These are phyloP conservation scores for Limonius californicus DNA, from an alignment of 1,140 invertebrate genomes.

Conservation along the genomic window DNA sequence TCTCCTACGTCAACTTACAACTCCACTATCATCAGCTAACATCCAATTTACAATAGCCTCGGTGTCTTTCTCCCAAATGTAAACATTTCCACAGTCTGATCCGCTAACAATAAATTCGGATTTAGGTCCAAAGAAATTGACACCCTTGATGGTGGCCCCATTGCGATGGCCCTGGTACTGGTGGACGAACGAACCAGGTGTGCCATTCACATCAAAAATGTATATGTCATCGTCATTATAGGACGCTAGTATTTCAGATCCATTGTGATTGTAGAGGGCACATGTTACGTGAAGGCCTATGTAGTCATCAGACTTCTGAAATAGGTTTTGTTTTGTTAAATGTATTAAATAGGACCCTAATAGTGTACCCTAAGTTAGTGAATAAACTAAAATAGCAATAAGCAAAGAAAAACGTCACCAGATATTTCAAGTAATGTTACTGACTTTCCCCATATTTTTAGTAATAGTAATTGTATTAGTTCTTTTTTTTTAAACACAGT, in stretches of 20 bases:
- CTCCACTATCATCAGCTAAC: conserved; percentile 78
- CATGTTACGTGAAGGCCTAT: conserved; percentile 69
- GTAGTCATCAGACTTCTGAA: conserved; percentile 9
- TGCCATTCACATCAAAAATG: conserved; percentile 69
- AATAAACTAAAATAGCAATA: background rate
- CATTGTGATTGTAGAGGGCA: conserved; percentile 88
- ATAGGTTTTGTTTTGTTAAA: no score
- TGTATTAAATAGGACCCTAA: no score
- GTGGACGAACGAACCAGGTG: conserved; percentile 52
- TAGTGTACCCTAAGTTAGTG: background rate
- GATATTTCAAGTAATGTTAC: no score
- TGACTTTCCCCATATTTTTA: no score
- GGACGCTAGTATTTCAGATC: conserved; percentile 83
- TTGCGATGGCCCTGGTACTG: conserved; percentile 78
- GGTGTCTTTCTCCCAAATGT: conserved; percentile 88
- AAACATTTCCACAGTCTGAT: conserved; percentile 93
- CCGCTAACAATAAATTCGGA: conserved; percentile 91
- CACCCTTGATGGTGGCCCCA: conserved; percentile 83
- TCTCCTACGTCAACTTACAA: conserved; percentile 77
- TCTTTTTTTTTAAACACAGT: no score
- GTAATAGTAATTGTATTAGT: no score
- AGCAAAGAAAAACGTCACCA: background rate
- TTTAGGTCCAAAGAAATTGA: conserved; percentile 88
- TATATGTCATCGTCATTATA: conserved; percentile 95
- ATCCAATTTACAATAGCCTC: conserved; percentile 87